Percentiles rank a stretch among this genome's conserved stretches.
phyloP scores from a whole-genome alignment of 2,888 invertebrate genomes.

The Cyaniris semiargus region DNA sequence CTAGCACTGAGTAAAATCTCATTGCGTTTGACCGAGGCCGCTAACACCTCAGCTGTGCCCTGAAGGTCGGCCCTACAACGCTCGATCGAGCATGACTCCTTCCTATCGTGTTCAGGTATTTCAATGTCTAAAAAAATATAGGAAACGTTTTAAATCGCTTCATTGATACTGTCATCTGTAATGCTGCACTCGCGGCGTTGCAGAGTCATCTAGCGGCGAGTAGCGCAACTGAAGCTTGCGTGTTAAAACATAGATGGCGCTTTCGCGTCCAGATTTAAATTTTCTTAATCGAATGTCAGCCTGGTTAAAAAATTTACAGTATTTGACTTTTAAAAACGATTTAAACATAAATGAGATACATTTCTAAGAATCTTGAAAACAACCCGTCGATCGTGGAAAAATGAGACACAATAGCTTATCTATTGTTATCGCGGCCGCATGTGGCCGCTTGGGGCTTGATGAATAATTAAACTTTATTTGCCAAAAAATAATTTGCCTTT shows the following conservation, averaged over 20 bases:
- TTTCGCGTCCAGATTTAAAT: conserved; percentile 3
- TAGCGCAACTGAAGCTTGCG: conserved; percentile 49
- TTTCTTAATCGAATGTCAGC: no score
- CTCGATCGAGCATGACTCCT: conserved; percentile 38
- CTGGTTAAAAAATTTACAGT: no score
- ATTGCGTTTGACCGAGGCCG: conserved; percentile 9
- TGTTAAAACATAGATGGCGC: conserved; percentile 39
- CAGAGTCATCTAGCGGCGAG: conserved; percentile 55
- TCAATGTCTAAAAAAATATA: conserved; percentile 28
- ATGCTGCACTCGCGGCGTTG: no score
- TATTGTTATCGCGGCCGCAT: no score
- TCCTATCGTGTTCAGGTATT: conserved; percentile 33
- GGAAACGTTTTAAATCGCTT: not conserved
- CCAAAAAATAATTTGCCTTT: no score
- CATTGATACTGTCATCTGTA: not conserved
- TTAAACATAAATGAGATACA: no score
- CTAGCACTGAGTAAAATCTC: not conserved
- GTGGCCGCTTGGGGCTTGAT: no score
- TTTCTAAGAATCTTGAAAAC: no score
- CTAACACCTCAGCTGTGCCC: not conserved
- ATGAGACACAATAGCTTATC: no score
- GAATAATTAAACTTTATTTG: no score
- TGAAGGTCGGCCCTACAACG: conserved; percentile 37
- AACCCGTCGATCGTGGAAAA: no score
- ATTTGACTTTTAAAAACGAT: no score